These are phyloP conservation scores for Bradypus variegatus DNA, from an alignment of 2,797 vertebrate genomes.

Conservation along the genomic window DNA sequence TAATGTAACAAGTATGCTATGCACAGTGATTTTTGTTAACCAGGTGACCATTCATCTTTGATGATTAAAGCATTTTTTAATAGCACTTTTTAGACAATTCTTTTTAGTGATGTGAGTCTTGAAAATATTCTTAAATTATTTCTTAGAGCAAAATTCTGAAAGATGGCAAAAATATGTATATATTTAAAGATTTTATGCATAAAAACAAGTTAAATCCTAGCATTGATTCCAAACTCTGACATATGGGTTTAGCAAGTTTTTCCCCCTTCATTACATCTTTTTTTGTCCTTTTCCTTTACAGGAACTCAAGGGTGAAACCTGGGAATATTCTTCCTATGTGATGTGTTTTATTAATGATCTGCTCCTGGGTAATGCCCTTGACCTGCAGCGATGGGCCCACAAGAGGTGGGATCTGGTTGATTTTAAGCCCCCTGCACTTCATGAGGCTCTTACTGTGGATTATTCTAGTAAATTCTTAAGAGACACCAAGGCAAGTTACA, in stretches of 20 bases:
- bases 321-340: slow-evolving; percentile 79
- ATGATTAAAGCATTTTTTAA: neutral
- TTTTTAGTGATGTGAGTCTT: neutral
- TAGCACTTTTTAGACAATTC: neutral
- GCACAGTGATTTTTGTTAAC: neutral
- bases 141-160: slow-evolving; percentile 48
- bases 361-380: slow-evolving; percentile 80
- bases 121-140: slow-evolving; percentile 13
- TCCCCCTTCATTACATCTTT: neutral
- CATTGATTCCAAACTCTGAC: neutral
- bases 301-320: slow-evolving; percentile 84
- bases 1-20: neutral
- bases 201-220: neutral
- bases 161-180: neutral
- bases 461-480: slow-evolving; percentile 78
- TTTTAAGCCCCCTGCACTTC: slow-evolving; percentile 72
- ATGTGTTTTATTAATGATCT: slow-evolving; percentile 82
- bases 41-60: neutral
- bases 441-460: slow-evolving; percentile 76
- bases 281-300: slow-evolving; percentile 63
- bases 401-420: slow-evolving; percentile 76
- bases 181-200: neutral
- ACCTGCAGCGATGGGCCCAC: slow-evolving; percentile 80
- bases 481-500: slow-evolving; percentile 78
- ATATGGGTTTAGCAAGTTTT: slow-evolving; percentile 10